Evolutionary conservation across 2,797 vertebrate genomes (phyloP).

Genomic region (Tapirus indicus): DNA sequence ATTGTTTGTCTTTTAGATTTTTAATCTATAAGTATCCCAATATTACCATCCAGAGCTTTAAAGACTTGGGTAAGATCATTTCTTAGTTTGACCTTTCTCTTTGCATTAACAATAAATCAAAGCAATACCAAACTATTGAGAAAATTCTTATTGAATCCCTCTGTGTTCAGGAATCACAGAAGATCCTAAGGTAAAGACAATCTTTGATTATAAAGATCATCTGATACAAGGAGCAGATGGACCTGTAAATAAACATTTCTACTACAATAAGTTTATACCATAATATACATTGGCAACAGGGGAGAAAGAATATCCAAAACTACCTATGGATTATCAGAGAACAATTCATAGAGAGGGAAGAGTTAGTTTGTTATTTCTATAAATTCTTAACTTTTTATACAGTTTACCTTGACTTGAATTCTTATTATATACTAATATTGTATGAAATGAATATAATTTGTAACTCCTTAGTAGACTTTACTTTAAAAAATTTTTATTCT

Average conservation of each 20-base stretch:
- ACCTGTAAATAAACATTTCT: not conserved
- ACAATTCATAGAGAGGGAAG: not conserved
- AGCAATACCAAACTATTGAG: not conserved
- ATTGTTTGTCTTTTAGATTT: constrained; percentile 15
- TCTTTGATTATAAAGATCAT: not conserved
- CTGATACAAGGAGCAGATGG: not conserved
- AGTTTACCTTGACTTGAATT: not conserved
- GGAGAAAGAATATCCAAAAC: not conserved
- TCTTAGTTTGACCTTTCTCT: constrained; percentile 18
- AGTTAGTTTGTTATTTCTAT: constrained; percentile 18
- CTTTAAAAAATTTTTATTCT: not conserved
- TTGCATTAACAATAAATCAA: constrained; percentile 31
- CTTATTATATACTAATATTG: not conserved
- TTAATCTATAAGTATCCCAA: not conserved
- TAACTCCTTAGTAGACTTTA: not conserved
- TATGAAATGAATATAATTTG: not conserved
- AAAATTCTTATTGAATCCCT: not conserved
- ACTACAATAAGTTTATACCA: not conserved
- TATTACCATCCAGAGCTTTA: not conserved
- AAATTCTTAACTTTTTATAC: not conserved
- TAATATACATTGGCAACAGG: not conserved
- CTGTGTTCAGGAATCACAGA: not conserved
- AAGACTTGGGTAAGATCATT: not conserved
- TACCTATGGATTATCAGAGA: not conserved
- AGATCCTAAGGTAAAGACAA: not conserved